These are phyloP conservation scores for Sebastes iracundus DNA, from an alignment of 2,797 vertebrate species.

Conservation along the genomic window DNA sequence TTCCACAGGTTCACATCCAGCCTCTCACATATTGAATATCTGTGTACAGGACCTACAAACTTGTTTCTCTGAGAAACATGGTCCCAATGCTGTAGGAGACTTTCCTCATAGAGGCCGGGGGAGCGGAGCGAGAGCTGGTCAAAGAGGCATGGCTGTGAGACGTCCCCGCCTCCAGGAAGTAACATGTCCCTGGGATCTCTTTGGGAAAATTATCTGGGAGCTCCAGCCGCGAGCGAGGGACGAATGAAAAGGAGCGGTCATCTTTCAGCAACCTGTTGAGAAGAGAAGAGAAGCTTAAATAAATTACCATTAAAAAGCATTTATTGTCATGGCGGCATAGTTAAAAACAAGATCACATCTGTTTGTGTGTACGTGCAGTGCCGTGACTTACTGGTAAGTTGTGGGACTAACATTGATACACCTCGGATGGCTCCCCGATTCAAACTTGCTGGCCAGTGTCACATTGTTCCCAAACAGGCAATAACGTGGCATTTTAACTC, in stretches of 20 bases:
- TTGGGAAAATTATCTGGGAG: conserved; percentile 99
- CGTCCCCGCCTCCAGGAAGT: conserved; percentile 95
- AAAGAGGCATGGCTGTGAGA: conserved; percentile 87
- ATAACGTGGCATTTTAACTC: conserved; percentile 97
- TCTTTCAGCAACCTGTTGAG: conserved; percentile 91
- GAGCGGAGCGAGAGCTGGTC: conserved; percentile 86
- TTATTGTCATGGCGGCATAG: neutral
- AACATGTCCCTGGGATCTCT: conserved; percentile 97
- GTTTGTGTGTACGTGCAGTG: neutral
- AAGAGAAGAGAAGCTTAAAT: neutral
- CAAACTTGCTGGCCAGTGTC: conserved; percentile 97
- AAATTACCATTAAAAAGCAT: neutral
- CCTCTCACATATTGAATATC: conserved; percentile 35
- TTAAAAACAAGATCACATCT: neutral
- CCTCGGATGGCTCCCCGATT: conserved; percentile 96
- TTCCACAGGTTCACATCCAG: conserved; percentile 33
- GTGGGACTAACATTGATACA: conserved; percentile 97
- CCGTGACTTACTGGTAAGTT: conserved; percentile 92
- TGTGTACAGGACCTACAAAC: conserved; percentile 86
- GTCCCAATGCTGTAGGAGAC: conserved; percentile 98
- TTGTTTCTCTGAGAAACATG: conserved; percentile 99
- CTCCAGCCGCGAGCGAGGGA: conserved; percentile 95
- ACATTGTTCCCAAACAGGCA: conserved; percentile 99
- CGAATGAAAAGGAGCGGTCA: conserved; percentile 93
- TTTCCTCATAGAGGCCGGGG: conserved; percentile 93